Conservation (phyloP, 2,888 invertebrate species). For the Sarcophaga caerulescens region DNA sequence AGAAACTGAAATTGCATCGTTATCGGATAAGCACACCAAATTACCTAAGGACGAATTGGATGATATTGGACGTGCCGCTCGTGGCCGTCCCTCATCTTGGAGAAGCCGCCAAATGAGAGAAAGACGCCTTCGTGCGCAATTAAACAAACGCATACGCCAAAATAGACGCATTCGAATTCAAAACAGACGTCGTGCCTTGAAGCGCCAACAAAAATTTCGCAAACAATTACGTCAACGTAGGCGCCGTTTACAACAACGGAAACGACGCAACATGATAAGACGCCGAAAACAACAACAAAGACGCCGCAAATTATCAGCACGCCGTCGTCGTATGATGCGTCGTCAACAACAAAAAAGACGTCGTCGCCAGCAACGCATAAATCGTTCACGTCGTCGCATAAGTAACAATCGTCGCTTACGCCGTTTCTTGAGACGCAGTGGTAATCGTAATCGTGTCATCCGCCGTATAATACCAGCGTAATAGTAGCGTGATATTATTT, state of each 20-base stretch:
- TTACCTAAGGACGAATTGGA: background rate
- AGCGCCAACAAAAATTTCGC: constrained; percentile 15
- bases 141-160: constrained; percentile 65
- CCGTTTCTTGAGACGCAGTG: constrained; percentile 66
- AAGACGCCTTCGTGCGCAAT: constrained; percentile 46
- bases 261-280: background rate
- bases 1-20: constrained; percentile 11
- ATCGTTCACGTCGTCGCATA: constrained; percentile 56
- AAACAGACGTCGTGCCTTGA: background rate
- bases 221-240: background rate
- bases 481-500: background rate
- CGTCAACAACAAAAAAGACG: constrained; percentile 70
- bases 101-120: constrained; percentile 37
- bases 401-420: constrained; percentile 67
- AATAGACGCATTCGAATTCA: background rate
- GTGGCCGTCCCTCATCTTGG: constrained; percentile 57
- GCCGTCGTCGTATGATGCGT: constrained; percentile 9
- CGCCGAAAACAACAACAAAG: background rate
- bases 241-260: background rate
- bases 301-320: background rate
- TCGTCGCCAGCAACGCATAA: constrained; percentile 32
- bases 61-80: constrained; percentile 52
- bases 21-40: background rate
- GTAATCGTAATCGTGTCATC: constrained; percentile 49
- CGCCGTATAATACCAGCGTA: constrained; percentile 30